A percentile compares a stretch with the other conserved stretches of the same genome.
Evolutionary conservation across 2,113 vertebrate species (phyloP).

Genomic region (Ceuthmochares aereus): DNA sequence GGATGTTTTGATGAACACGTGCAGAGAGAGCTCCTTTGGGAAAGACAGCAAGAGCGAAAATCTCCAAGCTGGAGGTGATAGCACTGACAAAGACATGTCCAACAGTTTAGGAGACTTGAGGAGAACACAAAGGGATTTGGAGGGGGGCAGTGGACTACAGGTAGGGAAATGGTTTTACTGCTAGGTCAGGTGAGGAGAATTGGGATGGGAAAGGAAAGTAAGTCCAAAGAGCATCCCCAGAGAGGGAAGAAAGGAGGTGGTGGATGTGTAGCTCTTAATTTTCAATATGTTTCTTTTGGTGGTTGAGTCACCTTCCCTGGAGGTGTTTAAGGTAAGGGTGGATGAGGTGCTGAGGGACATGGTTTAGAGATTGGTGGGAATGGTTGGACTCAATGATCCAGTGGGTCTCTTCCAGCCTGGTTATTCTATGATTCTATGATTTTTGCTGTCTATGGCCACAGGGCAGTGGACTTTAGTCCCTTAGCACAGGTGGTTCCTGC

Average conservation of each 20-base stretch:
- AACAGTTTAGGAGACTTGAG: not conserved
- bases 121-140: not conserved
- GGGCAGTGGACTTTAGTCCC: not conserved
- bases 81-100: not conserved
- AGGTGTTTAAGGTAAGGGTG: too few relatives aligned
- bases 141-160: not conserved
- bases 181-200: not conserved
- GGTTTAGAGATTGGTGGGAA: too few relatives aligned
- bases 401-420: too few relatives aligned
- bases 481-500: not conserved
- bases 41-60: not conserved
- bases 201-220: not conserved
- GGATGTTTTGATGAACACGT: not conserved
- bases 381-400: too few relatives aligned
- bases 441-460: fast-evolving
- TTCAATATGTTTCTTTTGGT: not conserved
- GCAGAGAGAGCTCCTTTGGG: not conserved
- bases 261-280: fast-evolving
- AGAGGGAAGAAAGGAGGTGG: not conserved
- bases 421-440: too few relatives aligned
- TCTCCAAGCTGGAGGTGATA: not conserved
- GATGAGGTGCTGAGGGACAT: too few relatives aligned
- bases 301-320: too few relatives aligned
- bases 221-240: not conserved
- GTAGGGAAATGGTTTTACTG: not conserved